Base-by-base conservation (phyloP, 2,888 invertebrate genomes). In the Rhagophthalmus giganteus region DNA sequence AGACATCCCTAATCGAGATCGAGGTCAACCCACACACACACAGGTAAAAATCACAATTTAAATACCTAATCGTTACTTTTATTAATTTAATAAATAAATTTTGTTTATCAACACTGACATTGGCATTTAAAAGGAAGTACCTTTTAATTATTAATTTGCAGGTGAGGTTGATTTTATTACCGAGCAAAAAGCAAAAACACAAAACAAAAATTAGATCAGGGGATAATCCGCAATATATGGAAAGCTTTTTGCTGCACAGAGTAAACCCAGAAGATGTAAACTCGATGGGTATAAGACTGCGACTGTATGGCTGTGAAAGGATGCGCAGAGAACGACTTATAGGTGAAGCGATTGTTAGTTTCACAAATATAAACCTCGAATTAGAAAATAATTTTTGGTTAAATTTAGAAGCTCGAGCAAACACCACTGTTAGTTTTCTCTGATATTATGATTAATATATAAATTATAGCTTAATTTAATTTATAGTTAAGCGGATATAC, bases 241-340 rank as follows among this genome's bases (percentile, higher is more conserved):
- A 96, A 72, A 88, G 91, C 66, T 94, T 95, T 74, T 81, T 93
- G 28, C 82, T 95, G 62, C 92, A 87, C 72, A 87, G 94, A 68
- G 91, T 95, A 25, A 92, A 91, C 77, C 92, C 92, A 73, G 95
- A 95, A 80, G 95, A 95, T 66, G 92, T 96, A 2, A 90, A 90
- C 72, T 90, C 91, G 10, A 88, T 95, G 81, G 94, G 94, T 0
- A 80, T 96, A 2, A 83, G 96, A 42, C 83, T 96, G 60, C 85
- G 96, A 33, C 82, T 96, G 37, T 96, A 95, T 71, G 90, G 94
- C 27, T 90, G 94, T 74, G 94, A 95, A 69, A 81, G 94, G 62
- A 92, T 96, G 89, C 83, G 94, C 11, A 82, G 95, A 35, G 94
- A 95, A 72, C 82, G 94, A 40, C 81, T 96, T 63, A 86, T 96